Evolutionary conservation across 2,113 vertebrate species (phyloP).

Genomic region (Sylvietta virens): DNA sequence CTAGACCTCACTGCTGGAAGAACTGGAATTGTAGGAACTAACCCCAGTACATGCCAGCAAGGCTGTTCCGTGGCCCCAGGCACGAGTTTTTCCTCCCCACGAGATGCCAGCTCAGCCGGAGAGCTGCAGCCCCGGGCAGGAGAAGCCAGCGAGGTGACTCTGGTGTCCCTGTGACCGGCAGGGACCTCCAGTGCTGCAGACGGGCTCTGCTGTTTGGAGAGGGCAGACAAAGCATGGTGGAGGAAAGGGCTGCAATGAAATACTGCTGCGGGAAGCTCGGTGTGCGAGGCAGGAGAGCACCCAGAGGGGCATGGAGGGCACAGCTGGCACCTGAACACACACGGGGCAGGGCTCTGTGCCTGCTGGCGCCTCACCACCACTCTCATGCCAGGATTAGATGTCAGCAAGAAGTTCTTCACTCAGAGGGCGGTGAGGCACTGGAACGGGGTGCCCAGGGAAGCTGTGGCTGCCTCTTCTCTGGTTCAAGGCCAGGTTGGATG

Average conservation of each 20-base stretch:
- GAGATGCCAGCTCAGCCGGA: background rate
- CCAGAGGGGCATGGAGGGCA: background rate
- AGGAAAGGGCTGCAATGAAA: background rate
- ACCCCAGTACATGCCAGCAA: background rate
- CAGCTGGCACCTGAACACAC: background rate
- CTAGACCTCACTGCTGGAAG: background rate
- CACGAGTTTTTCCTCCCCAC: fast-evolving
- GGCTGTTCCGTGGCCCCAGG: background rate
- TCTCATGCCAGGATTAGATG: background rate
- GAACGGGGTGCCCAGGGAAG: background rate
- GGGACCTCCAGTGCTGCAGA: background rate
- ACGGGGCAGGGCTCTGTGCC: background rate
- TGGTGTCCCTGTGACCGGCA: no score
- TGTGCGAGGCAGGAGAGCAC: background rate
- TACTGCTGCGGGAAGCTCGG: fast-evolving
- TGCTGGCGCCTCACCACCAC: background rate
- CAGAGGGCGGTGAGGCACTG: background rate
- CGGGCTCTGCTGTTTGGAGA: background rate
- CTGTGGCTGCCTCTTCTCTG: background rate
- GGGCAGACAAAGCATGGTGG: background rate
- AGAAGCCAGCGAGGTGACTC: fast-evolving
- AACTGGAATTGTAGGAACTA: background rate
- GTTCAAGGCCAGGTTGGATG: background rate
- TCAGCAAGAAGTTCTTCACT: background rate
- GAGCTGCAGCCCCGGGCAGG: background rate